Conservation (phyloP, 1,140 invertebrate species). For the Drosophila guanche region DNA sequence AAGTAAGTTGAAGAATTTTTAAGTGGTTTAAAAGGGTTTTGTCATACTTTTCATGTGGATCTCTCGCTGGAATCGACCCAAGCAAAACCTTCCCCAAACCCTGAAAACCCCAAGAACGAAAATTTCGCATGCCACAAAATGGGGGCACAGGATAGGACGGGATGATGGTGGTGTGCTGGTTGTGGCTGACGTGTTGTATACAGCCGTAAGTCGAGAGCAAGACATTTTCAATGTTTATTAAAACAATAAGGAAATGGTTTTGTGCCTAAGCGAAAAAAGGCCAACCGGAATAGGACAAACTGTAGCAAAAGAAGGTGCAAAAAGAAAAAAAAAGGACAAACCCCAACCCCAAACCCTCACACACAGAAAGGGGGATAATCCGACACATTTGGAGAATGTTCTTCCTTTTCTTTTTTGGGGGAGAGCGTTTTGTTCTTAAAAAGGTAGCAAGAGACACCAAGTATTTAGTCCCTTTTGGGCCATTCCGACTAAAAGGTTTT, state of each 20-base stretch:
- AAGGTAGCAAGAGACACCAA: slow-evolving; percentile 57
- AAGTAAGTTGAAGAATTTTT: slow-evolving; percentile 83
- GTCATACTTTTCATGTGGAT: slow-evolving; percentile 78
- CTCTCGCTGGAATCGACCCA: slow-evolving; percentile 28
- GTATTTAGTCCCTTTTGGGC: slow-evolving; percentile 64
- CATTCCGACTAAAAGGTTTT: slow-evolving; percentile 68
- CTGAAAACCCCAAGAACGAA: neutral
- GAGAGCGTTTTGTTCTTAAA: slow-evolving; percentile 61
- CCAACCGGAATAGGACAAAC: slow-evolving; percentile 42
- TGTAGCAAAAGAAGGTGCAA: slow-evolving; percentile 56
- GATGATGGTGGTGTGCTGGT: slow-evolving; percentile 37
- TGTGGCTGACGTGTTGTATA: slow-evolving; percentile 65
- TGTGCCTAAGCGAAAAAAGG: slow-evolving; percentile 48
- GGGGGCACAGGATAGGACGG: slow-evolving; percentile 24
- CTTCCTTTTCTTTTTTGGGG: slow-evolving; percentile 47
- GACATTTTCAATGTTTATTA: slow-evolving; percentile 83
- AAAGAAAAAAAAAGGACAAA: slow-evolving; percentile 61
- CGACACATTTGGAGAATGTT: slow-evolving; percentile 36
- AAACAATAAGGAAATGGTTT: slow-evolving; percentile 82
- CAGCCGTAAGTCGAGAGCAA: slow-evolving; percentile 68
- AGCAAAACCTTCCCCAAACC: neutral
- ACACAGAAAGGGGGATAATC: slow-evolving; percentile 28
- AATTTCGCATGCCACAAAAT: slow-evolving; percentile 57
- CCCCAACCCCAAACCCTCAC: slow-evolving; percentile 60
- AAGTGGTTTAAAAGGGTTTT: slow-evolving; percentile 83